These are phyloP conservation scores for Drosophila limbata DNA, from an alignment of 2,888 invertebrate species.

Conservation along the genomic window DNA sequence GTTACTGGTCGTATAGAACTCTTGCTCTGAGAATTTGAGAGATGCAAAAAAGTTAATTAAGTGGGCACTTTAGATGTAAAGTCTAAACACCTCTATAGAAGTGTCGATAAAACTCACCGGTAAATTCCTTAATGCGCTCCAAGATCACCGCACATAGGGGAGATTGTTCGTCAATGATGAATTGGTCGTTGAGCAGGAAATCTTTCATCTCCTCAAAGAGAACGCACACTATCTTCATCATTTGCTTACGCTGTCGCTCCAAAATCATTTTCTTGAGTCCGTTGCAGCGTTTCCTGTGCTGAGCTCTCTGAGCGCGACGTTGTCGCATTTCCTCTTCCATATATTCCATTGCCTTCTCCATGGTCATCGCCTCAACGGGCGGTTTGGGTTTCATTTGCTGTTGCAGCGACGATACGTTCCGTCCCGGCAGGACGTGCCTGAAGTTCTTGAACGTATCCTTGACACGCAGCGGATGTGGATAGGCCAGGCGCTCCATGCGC, in stretches of 20 bases:
- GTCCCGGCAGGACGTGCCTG: conserved; percentile 60
- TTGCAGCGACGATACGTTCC: conserved; percentile 68
- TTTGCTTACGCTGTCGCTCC: conserved; percentile 71
- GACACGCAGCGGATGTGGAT: conserved; percentile 74
- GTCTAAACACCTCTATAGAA: not conserved
- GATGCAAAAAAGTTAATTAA: not conserved
- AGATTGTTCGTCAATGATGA: conserved; percentile 75
- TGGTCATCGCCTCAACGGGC: conserved; percentile 64
- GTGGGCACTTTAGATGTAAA: not conserved
- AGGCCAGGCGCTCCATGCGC: conserved; percentile 79
- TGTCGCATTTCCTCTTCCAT: conserved; percentile 82
- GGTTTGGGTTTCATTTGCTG: conserved; percentile 71
- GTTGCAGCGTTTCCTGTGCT: conserved; percentile 67
- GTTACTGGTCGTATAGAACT: conserved; percentile 80
- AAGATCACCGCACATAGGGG: conserved; percentile 75
- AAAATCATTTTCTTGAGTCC: conserved; percentile 72
- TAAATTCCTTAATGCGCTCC: conserved; percentile 77
- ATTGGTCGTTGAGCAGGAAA: conserved; percentile 81
- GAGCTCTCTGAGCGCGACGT: conserved; percentile 55
- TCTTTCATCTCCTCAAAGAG: conserved; percentile 83
- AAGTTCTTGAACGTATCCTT: conserved; percentile 70
- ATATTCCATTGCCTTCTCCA: conserved; percentile 79
- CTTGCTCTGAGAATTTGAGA: conserved; percentile 66
- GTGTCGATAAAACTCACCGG: conserved; percentile 59
- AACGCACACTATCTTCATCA: conserved; percentile 78